phyloP scores from a whole-genome alignment of 2,113 vertebrate species.

The Ceyx melanurus region DNA sequence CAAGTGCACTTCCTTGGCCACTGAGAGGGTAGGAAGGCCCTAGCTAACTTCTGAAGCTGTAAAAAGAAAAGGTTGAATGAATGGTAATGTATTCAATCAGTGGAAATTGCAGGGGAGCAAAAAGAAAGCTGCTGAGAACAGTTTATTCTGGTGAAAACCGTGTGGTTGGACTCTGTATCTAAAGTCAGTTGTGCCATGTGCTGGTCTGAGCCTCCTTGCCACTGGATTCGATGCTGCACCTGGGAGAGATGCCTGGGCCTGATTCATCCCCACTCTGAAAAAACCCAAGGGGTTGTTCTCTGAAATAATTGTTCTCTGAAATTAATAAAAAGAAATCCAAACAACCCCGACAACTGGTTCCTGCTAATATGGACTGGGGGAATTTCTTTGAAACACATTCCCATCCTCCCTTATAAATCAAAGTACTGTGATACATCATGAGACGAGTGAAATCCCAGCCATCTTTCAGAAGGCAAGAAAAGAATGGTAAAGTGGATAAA shows the following conservation, averaged over 20 bases:
- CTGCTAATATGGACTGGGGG: neutral
- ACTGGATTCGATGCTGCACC: rapidly evolving
- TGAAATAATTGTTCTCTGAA: neutral
- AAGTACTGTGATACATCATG: neutral
- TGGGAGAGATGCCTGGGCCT: neutral
- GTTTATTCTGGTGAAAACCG: neutral
- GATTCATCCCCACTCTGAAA: neutral
- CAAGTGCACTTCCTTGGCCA: neutral
- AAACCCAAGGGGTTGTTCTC: neutral
- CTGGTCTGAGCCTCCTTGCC: neutral
- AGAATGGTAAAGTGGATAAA: neutral
- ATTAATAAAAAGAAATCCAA: neutral
- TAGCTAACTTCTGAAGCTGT: neutral
- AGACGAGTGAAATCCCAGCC: rapidly evolving
- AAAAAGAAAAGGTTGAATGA: neutral
- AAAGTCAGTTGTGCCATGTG: rapidly evolving
- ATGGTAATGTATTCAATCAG: neutral
- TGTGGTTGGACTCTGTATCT: neutral
- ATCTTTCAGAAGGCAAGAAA: neutral
- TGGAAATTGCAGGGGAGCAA: neutral
- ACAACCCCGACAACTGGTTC: neutral
- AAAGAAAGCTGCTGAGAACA: neutral
- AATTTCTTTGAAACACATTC: neutral
- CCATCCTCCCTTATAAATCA: neutral
- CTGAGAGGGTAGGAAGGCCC: neutral